phyloP scores from a whole-genome alignment of 2,888 invertebrate species.

The Athalia cordata region DNA sequence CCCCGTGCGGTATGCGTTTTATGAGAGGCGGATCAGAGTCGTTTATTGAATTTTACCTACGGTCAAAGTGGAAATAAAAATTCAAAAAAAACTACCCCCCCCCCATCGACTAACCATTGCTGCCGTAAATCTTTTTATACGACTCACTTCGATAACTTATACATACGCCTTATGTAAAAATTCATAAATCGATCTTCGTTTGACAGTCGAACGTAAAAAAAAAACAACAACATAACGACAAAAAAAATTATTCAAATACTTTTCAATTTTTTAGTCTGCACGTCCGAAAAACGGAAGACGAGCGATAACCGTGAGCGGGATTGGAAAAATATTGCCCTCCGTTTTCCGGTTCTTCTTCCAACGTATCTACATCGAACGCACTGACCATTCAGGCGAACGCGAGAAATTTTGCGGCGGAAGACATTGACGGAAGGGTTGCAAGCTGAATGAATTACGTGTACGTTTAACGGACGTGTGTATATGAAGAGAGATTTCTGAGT shows the following conservation, averaged over 20 bases:
- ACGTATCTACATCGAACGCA: not conserved
- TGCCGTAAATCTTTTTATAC: not conserved
- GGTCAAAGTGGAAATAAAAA: slow-evolving; percentile 17
- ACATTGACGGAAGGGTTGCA: slow-evolving; percentile 34
- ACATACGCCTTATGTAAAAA: too few relatives aligned
- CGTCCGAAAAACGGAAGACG: too few relatives aligned
- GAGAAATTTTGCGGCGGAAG: slow-evolving; percentile 3
- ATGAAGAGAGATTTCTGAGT: slow-evolving; percentile 19
- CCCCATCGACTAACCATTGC: not conserved
- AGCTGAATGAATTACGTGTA: not conserved
- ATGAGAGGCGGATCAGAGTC: slow-evolving; percentile 6
- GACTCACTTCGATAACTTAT: not conserved
- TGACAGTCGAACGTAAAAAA: too few relatives aligned
- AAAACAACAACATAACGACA: too few relatives aligned
- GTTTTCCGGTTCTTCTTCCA: not conserved
- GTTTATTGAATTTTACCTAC: slow-evolving; percentile 30
- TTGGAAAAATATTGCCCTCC: too few relatives aligned
- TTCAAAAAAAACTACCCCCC: slow-evolving; percentile 15
- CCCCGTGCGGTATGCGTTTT: not conserved
- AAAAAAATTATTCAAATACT: too few relatives aligned
- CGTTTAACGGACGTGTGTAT: slow-evolving; percentile 1
- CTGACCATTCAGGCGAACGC: not conserved
- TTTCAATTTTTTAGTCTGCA: too few relatives aligned
- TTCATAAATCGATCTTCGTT: too few relatives aligned
- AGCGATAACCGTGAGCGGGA: too few relatives aligned